Evolutionary conservation across 2,113 vertebrate genomes (phyloP), one percentile per base, ranked within the genome.

Genomic region (Meles meles): DNA sequence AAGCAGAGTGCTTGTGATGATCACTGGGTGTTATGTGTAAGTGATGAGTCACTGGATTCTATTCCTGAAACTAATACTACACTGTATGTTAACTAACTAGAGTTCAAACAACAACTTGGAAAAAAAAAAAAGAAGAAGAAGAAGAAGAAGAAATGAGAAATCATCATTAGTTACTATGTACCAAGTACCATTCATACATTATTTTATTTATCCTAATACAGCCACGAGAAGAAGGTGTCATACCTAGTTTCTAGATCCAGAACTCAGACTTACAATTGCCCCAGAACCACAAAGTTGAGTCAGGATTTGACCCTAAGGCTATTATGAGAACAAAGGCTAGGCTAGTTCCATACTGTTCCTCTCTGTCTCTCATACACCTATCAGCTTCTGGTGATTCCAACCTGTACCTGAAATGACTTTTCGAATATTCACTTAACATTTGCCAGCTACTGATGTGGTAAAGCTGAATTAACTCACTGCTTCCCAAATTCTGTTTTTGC

Each of bases 401-500:
- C 27, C 37, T 59, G 2, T 0, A 18, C 21, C 29, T 27, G 12
- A 29, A 42, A 27, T 34, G 42, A 81, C 82, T 65, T 85, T 92
- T 83, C 65, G 3, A 94, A 87, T n/a, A 82, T 55, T 44, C n/a
- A 29, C 12, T 76, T 93, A 93, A 57, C 34, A 69, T 37, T 49
- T 71, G n/a, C 92, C 81, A 77, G 31, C 65, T 65, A 72, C n/a
- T 65, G 52, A 79, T 6, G 23, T 23, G 27, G 59, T 39, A 3
- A 65, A 59, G 21, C 14, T 88, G 21, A 34, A 69, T 83, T 65
- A 94, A 84, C 65, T 7, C 31, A 15, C 21, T 83, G 47, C 27
- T 90, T 96, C 77, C 77, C 65, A 93, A 85, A 82, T 47, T 94
- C 79, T 47, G 15, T 39, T 72, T 94, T 52, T 94, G 57, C 5